Evolutionary conservation across 2,888 invertebrate species (phyloP).

Genomic region (Microdon myrmicae): DNA sequence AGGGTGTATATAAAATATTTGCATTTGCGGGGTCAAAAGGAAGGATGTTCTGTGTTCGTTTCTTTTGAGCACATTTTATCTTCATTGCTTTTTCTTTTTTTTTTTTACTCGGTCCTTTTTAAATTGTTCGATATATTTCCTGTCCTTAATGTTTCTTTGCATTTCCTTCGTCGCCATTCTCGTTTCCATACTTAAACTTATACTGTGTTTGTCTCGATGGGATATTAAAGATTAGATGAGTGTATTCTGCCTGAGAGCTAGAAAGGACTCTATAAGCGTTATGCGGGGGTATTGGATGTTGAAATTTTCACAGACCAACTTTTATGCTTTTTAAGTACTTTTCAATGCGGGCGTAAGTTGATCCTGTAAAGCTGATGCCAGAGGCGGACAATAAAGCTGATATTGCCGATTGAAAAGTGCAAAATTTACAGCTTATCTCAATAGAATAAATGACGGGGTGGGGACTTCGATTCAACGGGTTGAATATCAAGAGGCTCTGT

Average conservation of each 20-base stretch:
- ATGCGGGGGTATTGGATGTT: slow-evolving; percentile 10
- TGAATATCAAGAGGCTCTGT: slow-evolving; percentile 31
- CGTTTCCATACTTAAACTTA: no score
- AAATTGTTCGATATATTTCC: slow-evolving; percentile 42
- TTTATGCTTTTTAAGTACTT: slow-evolving; percentile 53
- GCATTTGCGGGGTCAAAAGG: slow-evolving; percentile 46
- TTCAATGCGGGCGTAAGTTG: slow-evolving; percentile 25
- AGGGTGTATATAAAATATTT: slow-evolving; percentile 28
- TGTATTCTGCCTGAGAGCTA: no score
- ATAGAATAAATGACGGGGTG: background rate
- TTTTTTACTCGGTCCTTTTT: slow-evolving; percentile 29
- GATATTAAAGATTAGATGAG: slow-evolving; percentile 28
- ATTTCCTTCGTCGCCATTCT: slow-evolving; percentile 1
- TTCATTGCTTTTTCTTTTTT: no score
- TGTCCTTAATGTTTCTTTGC: slow-evolving; percentile 33
- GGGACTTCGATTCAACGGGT: background rate
- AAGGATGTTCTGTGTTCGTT: no score
- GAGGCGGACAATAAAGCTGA: slow-evolving; percentile 46
- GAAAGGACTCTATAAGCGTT: no score
- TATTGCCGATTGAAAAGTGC: slow-evolving; percentile 52
- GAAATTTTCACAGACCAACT: slow-evolving; percentile 42
- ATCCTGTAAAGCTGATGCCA: no score
- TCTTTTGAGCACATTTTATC: no score
- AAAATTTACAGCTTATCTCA: slow-evolving; percentile 46
- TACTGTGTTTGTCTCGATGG: slow-evolving; percentile 2